phyloP scores from a whole-genome alignment of 2,113 vertebrate genomes.

The Sminthopsis crassicaudata region DNA sequence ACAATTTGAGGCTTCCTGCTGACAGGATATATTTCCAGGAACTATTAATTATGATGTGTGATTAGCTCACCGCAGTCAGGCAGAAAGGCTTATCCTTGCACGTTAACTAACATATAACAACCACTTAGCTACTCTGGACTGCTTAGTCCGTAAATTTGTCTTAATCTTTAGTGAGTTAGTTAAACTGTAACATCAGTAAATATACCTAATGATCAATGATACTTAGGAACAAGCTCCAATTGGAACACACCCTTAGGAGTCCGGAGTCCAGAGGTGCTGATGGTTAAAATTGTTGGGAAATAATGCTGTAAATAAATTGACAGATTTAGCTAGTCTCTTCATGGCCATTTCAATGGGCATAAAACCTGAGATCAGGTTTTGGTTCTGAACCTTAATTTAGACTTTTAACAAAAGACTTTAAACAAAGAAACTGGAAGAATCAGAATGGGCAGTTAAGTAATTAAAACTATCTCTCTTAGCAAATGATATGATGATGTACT shows the following conservation, averaged over 20 bases:
- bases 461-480: not conserved
- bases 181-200: slow-evolving; percentile 81
- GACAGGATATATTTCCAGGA: slow-evolving; percentile 83
- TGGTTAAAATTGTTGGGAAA: not conserved
- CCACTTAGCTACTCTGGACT: slow-evolving; percentile 81
- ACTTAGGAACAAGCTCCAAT: slow-evolving; percentile 73
- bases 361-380: not conserved
- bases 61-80: slow-evolving; percentile 78
- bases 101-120: slow-evolving; percentile 77
- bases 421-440: not conserved
- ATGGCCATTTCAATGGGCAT: not conserved
- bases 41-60: slow-evolving; percentile 84
- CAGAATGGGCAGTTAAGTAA: not conserved
- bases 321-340: not conserved
- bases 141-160: slow-evolving; percentile 72
- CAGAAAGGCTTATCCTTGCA: slow-evolving; percentile 56
- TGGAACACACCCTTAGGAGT: slow-evolving; percentile 61
- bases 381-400: not conserved
- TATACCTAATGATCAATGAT: slow-evolving; percentile 73
- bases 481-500: not conserved
- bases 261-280: slow-evolving; percentile 28
- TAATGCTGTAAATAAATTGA: not conserved
- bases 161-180: slow-evolving; percentile 86
- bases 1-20: slow-evolving; percentile 80
- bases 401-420: too few relatives aligned